A percentile compares a stretch with the other conserved stretches of the same genome.
Conservation (phyloP, 2,888 invertebrate genomes). For the Cataglyphis altisquamis region DNA sequence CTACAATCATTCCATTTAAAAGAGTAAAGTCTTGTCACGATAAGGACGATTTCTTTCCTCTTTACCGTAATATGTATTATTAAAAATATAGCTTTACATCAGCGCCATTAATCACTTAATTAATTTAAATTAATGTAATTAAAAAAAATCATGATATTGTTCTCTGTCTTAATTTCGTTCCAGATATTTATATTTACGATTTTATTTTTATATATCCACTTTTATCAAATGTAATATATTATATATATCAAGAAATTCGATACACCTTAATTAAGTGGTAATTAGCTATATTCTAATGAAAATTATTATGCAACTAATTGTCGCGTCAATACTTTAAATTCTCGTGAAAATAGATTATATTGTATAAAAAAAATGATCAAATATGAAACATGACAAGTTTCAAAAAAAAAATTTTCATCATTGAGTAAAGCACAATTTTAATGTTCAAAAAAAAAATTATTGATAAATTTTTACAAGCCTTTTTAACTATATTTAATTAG, state of each 20-base stretch:
- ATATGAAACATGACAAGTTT: constrained; percentile 12
- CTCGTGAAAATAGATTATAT: constrained; percentile 17
- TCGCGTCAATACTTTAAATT: constrained; percentile 24
- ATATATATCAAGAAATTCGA: background rate
- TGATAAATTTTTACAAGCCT: background rate
- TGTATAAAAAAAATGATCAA: constrained; percentile 41
- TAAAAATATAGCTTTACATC: constrained; percentile 3
- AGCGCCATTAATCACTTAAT: background rate
- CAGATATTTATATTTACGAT: constrained; percentile 15
- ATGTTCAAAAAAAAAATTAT: background rate
- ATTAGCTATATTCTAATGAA: constrained; percentile 12
- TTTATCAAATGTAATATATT: constrained; percentile 4
- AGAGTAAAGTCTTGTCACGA: background rate
- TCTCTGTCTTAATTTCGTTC: background rate
- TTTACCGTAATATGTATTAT: background rate
- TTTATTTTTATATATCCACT: background rate
- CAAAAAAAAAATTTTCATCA: background rate
- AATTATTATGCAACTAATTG: constrained; percentile 47
- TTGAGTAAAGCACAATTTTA: background rate
- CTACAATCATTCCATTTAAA: background rate
- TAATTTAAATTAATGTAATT: constrained; percentile 5
- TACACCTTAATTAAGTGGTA: background rate
- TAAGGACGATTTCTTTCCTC: background rate
- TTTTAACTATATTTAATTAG: constrained; percentile 4
- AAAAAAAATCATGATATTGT: background rate